Evolutionary conservation across 2,113 vertebrate species (phyloP).

Genomic region (Brienomyrus brachyistius): DNA sequence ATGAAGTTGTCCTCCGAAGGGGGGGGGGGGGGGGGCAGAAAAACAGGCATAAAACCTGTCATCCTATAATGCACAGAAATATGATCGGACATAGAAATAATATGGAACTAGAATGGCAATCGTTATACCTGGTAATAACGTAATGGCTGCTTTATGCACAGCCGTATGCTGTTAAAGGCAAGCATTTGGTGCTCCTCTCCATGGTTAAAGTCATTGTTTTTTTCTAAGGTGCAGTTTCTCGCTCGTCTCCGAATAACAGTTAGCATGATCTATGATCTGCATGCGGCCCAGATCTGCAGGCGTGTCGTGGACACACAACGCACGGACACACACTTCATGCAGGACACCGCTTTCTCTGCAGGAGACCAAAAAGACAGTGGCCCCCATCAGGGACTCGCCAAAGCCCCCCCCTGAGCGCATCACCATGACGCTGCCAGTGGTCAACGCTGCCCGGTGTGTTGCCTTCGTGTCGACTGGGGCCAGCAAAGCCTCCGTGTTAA

Average conservation of each 20-base stretch:
- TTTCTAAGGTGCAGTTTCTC: background rate
- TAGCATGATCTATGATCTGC: background rate
- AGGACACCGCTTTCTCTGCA: conserved; percentile 31
- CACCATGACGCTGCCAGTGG: conserved; percentile 77
- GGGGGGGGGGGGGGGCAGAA: too few species aligned
- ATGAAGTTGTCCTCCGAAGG: too few species aligned
- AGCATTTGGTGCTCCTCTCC: background rate
- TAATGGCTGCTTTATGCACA: background rate
- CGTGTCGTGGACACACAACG: background rate
- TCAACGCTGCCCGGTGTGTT: conserved; percentile 76
- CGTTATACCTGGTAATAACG: background rate
- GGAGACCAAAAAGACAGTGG: conserved; percentile 76
- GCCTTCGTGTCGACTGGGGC: conserved; percentile 81
- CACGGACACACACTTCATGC: background rate
- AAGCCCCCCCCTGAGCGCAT: conserved; percentile 78
- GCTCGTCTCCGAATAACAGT: background rate
- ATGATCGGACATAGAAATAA: background rate
- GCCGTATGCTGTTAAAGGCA: background rate
- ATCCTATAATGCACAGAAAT: background rate
- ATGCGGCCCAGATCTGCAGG: background rate
- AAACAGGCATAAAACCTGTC: background rate
- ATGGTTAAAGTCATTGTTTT: background rate
- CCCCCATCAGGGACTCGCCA: conserved; percentile 78
- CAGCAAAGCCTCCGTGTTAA: conserved; percentile 76
- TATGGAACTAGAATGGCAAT: background rate